Conservation (phyloP, 2,797 vertebrate species). For the Sibirionetta formosa region DNA sequence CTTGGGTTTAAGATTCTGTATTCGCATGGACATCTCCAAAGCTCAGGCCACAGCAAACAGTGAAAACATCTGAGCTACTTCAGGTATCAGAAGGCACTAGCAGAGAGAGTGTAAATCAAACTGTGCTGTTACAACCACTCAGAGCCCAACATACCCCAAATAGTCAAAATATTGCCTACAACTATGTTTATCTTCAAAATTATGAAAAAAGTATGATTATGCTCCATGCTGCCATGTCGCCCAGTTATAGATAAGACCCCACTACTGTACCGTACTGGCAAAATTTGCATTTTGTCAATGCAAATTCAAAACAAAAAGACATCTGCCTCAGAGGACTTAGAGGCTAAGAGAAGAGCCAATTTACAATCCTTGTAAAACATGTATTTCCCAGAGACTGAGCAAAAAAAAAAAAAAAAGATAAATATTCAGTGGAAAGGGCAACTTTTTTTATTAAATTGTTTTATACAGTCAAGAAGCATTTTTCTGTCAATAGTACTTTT, state of each 20-base stretch:
- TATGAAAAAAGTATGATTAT: not conserved
- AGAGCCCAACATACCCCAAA: not conserved
- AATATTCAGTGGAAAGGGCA: not conserved
- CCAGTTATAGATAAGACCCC: not conserved
- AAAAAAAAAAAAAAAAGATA: not conserved
- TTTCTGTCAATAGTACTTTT: not conserved
- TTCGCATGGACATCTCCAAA: not conserved
- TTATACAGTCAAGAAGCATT: not conserved
- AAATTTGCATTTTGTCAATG: not conserved
- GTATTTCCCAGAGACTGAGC: not conserved
- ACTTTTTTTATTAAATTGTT: not conserved
- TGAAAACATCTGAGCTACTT: not conserved
- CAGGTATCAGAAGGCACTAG: not conserved
- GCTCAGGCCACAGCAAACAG: fast-evolving
- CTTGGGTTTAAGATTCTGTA: fast-evolving
- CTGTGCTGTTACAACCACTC: not conserved
- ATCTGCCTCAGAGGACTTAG: not conserved
- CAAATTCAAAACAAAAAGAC: not conserved
- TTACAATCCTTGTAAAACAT: fast-evolving
- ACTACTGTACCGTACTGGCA: fast-evolving
- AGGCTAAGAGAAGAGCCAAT: not conserved
- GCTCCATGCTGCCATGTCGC: not conserved
- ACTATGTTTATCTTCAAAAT: not conserved
- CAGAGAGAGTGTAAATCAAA: fast-evolving
- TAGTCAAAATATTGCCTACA: not conserved